Evolutionary conservation across 1,140 invertebrate species (phyloP).

Genomic region (Littorina saxatilis): DNA sequence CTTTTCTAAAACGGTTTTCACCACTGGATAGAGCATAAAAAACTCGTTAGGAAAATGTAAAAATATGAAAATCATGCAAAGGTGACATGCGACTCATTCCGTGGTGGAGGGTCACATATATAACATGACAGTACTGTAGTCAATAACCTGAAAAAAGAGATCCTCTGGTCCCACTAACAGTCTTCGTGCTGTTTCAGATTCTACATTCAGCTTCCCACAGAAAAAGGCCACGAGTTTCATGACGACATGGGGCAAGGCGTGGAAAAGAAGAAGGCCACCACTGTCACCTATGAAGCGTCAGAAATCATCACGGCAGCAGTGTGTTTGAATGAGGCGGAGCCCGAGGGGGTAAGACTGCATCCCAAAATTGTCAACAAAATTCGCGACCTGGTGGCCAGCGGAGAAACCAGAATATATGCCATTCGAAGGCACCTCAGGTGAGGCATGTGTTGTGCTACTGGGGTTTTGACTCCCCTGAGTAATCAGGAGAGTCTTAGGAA

Average conservation of each 20-base stretch:
- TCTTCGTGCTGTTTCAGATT: no score
- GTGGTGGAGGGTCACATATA: no score
- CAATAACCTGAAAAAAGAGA: no score
- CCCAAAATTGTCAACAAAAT: conserved; percentile 71
- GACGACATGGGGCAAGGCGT: conserved; percentile 40
- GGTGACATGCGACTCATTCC: no score
- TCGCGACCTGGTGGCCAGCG: conserved; percentile 71
- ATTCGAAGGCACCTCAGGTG: conserved; percentile 73
- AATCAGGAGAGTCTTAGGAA: no score
- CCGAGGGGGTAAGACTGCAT: conserved; percentile 55
- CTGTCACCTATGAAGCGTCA: neutral
- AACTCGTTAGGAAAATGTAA: no score
- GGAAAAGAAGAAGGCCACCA: conserved; percentile 23
- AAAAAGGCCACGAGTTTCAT: conserved; percentile 74
- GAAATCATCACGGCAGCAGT: neutral
- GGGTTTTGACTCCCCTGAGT: no score
- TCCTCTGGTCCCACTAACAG: no score
- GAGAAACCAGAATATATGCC: conserved; percentile 69
- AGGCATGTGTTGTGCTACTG: neutral
- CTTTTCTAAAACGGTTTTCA: no score
- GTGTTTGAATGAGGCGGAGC: neutral
- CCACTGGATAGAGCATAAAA: no score
- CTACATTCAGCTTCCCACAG: conserved; percentile 75
- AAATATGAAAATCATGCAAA: no score
- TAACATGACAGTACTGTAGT: no score